Evolutionary conservation across 92 coral and sea anemone species (phyloP).

Genomic region (Scolanthus callimorphus): DNA sequence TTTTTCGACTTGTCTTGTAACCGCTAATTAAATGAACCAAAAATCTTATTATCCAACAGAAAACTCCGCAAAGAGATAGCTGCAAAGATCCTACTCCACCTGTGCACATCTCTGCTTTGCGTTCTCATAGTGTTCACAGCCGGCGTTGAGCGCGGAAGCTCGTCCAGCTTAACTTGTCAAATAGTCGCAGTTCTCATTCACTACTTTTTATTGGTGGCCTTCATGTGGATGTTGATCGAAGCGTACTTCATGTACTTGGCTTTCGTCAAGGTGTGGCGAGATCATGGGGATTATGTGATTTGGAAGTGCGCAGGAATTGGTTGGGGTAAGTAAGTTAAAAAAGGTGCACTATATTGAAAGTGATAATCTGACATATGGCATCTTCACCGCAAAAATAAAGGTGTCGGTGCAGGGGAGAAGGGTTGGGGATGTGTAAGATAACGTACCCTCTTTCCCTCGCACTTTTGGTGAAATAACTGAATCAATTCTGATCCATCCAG

Average conservation of each 20-base stretch:
- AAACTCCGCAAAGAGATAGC: constrained; percentile 96
- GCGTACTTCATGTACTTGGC: constrained; percentile 97
- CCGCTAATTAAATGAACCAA: too few species aligned
- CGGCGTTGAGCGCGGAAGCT: constrained; percentile 80
- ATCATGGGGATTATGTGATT: constrained; percentile 87
- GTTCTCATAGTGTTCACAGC: constrained; percentile 83
- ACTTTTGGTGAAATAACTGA: too few species aligned
- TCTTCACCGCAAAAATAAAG: too few species aligned
- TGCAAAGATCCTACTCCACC: constrained; percentile 92
- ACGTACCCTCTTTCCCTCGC: too few species aligned
- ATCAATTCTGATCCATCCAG: too few species aligned
- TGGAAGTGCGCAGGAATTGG: constrained; percentile 83
- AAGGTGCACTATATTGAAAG: too few species aligned
- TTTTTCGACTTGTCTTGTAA: too few species aligned
- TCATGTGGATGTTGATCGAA: constrained; percentile 94
- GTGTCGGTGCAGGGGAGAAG: too few species aligned
- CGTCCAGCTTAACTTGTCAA: constrained; percentile 73
- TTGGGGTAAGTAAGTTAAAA: constrained; percentile 97
- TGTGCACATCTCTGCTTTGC: constrained; percentile 85
- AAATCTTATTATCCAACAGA: too few species aligned
- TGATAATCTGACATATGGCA: too few species aligned
- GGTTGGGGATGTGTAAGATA: too few species aligned
- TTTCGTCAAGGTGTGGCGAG: constrained; percentile 92
- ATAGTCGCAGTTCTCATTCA: constrained; percentile 84
- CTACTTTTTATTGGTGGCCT: constrained; percentile 85